Conservation (phyloP, 2,888 invertebrate species). For the Ophioninae sp. region DNA sequence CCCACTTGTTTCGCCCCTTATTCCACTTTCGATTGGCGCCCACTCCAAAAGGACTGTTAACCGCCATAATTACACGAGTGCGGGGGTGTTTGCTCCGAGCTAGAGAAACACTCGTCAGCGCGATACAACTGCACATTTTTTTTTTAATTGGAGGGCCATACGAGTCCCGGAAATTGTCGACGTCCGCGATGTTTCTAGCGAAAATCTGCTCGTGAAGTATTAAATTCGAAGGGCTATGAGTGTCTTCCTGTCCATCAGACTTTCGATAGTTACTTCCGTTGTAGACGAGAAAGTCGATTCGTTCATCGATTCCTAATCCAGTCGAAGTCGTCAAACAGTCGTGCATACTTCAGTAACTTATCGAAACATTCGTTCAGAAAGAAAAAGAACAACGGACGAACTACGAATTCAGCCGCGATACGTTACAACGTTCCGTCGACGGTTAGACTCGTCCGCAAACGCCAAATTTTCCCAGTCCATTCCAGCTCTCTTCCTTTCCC, state of each 20-base stretch:
- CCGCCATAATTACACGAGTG: constrained; percentile 27
- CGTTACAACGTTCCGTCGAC: neutral
- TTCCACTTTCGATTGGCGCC: constrained; percentile 37
- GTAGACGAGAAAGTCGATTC: neutral
- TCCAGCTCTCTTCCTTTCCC: constrained; percentile 2
- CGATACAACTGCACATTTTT: constrained; percentile 24
- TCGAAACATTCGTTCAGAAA: neutral
- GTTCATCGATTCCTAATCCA: neutral
- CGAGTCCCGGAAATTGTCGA: constrained; percentile 19
- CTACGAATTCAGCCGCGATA: neutral
- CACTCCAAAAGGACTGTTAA: constrained; percentile 31
- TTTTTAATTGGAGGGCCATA: constrained; percentile 50
- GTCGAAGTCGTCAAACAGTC: neutral
- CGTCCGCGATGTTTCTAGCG: constrained; percentile 11
- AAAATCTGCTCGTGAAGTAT: neutral
- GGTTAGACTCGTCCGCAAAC: neutral
- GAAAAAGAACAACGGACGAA: neutral
- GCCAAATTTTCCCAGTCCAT: neutral
- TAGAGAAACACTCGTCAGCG: constrained; percentile 21
- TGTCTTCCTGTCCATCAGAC: neutral
- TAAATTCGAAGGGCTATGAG: neutral
- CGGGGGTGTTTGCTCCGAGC: constrained; percentile 8
- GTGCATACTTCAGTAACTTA: neutral
- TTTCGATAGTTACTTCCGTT: neutral
- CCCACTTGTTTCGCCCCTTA: constrained; percentile 39